Evolutionary conservation across 2,113 vertebrate species (phyloP), one percentile per base, ranked within the genome.

Genomic region (Oplegnathus fasciatus): DNA sequence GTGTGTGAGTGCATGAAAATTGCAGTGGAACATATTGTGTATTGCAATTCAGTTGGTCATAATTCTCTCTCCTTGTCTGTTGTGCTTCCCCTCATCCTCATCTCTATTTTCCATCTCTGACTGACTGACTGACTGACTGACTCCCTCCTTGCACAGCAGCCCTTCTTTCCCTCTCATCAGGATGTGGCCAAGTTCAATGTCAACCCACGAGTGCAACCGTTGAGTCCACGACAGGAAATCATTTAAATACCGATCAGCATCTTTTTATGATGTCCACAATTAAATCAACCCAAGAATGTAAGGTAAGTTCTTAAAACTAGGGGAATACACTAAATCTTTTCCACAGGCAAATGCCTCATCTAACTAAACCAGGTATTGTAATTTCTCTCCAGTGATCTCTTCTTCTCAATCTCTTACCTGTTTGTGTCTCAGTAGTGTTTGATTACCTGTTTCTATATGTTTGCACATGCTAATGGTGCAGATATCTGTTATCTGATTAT

Each of bases 401-500:
- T 52, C 34, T 6, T 54, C 37, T 57, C 37, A 13, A 30, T 42
- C 52, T 44, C 30, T 4, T 32, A 62, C 42, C 24, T 15, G 32
- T 68, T 74, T 83, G 54, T 82, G 48, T 66, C 78, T 74, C 30
- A 1, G 37, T n/a, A 32, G n/a, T 32, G 14, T 78, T 86, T 55
- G 72, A 77, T 80, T 58, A 48, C 48, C 74, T 60, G 28, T 78
- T 77, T 50, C 73, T 75, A 87, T 86, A 73, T 86, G 84, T 88
- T 78, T 88, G 85, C 85, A 84, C 82, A 89, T 70, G 57, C 89
- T 88, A 91, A 93, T 82, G 80, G 32, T 2, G n/a, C 76, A 60
- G 77, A 83, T 81, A 92, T 91, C 67, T 84, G 85, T 91, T 88
- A 86, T 84, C 69, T 71, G 88, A 93, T 93, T 88, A 90, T 44